A percentile compares a stretch with the other conserved stretches of the same genome.
Conservation (phyloP, 1,140 invertebrate genomes). For the Hycleus phaleratus region DNA sequence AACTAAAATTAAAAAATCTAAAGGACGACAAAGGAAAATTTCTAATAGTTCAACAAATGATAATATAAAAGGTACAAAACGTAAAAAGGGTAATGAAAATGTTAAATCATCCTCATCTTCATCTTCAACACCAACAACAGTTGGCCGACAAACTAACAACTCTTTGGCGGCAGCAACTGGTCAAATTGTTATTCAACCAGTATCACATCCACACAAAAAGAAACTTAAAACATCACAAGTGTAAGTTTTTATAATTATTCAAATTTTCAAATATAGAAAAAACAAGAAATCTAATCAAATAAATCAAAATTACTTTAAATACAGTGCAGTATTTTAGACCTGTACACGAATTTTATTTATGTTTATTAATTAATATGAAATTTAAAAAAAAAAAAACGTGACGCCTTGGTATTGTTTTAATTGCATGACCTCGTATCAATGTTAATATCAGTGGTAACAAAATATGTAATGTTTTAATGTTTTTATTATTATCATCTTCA, state of each 20-base stretch:
- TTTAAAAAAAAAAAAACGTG: too few species aligned
- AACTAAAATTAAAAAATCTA: slow-evolving; percentile 28
- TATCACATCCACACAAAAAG: slow-evolving; percentile 39
- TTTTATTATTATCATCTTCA: too few species aligned
- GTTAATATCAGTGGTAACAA: not conserved
- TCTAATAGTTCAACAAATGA: slow-evolving; percentile 18
- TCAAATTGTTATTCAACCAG: slow-evolving; percentile 66
- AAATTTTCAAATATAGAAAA: not conserved
- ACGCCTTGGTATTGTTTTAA: not conserved
- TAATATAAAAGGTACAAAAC: not conserved
- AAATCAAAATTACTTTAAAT: not conserved
- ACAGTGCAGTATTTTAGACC: not conserved
- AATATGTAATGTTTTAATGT: too few species aligned
- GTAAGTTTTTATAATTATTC: slow-evolving; percentile 41
- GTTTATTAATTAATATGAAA: too few species aligned
- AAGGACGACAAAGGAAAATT: slow-evolving; percentile 21
- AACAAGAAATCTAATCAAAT: not conserved
- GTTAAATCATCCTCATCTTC: not conserved
- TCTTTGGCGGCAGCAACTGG: slow-evolving; percentile 75
- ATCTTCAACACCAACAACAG: slow-evolving; percentile 20
- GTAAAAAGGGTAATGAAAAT: too few species aligned
- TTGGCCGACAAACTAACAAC: slow-evolving; percentile 78
- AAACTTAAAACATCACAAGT: slow-evolving; percentile 59
- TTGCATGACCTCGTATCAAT: slow-evolving; percentile 4
- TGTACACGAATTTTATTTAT: not conserved